Conservation (phyloP, 1,140 invertebrate genomes). For the Drosophila parabipectinata region DNA sequence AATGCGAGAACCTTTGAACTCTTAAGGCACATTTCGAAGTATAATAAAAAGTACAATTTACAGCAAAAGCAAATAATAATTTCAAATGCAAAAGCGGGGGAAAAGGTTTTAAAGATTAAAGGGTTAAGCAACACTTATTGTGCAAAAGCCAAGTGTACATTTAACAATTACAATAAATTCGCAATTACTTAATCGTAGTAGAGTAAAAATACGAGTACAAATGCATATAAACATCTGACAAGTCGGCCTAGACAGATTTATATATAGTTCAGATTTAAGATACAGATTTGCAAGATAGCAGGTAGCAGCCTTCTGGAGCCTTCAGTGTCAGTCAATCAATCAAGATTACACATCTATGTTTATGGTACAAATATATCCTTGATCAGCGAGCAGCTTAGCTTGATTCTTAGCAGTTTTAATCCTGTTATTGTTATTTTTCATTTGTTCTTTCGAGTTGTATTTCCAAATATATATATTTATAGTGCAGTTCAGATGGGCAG, state of each 20-base stretch:
- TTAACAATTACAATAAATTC: slow-evolving; percentile 75
- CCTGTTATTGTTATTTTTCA: slow-evolving; percentile 3
- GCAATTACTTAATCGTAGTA: slow-evolving; percentile 66
- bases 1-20: slow-evolving; percentile 62
- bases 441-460: slow-evolving; percentile 53
- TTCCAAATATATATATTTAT: slow-evolving; percentile 43
- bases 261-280: slow-evolving; percentile 34
- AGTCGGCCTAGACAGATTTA: slow-evolving; percentile 51
- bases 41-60: slow-evolving; percentile 50
- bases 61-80: slow-evolving; percentile 44
- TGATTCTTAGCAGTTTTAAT: slow-evolving; percentile 22
- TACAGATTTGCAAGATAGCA: slow-evolving; percentile 48
- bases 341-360: slow-evolving; percentile 56
- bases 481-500: slow-evolving; percentile 83
- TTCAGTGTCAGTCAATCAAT: slow-evolving; percentile 83
- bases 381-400: slow-evolving; percentile 25
- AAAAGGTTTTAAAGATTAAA: not conserved
- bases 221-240: slow-evolving; percentile 65
- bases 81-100: slow-evolving; percentile 30
- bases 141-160: slow-evolving; percentile 51
- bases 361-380: slow-evolving; percentile 39
- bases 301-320: slow-evolving; percentile 62
- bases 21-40: slow-evolving; percentile 77
- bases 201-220: slow-evolving; percentile 59
- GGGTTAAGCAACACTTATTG: slow-evolving; percentile 54